These are phyloP conservation scores for Notocelia uddmanniana DNA, from an alignment of 2,888 invertebrate species.

Conservation along the genomic window DNA sequence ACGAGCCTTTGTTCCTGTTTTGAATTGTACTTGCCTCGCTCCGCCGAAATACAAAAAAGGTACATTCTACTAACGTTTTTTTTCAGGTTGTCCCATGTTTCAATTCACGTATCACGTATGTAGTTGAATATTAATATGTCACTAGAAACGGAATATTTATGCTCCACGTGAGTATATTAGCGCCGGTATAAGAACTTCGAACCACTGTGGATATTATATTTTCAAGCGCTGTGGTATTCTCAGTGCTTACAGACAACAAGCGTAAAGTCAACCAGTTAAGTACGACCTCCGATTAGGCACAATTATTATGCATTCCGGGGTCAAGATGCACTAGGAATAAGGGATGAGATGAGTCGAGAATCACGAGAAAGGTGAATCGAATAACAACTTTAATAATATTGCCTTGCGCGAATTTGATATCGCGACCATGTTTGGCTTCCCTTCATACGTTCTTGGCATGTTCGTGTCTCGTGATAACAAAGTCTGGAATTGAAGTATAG, in stretches of 20 bases:
- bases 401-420: constrained; percentile 30
- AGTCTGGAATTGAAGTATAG: not conserved
- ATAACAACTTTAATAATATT: constrained; percentile 31
- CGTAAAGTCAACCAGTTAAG: too few species aligned
- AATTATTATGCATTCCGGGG: too few species aligned
- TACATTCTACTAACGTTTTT: not conserved
- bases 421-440: constrained; percentile 29
- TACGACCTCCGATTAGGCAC: too few species aligned
- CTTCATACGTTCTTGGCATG: constrained; percentile 6
- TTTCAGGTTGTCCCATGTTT: not conserved
- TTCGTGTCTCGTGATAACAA: constrained; percentile 2
- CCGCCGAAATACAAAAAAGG: not conserved
- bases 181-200: constrained; percentile 5
- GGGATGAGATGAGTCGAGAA: not conserved
- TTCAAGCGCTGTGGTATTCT: constrained; percentile 8
- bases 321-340: not conserved
- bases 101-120: too few species aligned
- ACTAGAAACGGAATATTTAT: not conserved
- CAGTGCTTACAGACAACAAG: too few species aligned
- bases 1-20: constrained; percentile 70
- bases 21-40: constrained; percentile 65
- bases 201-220: constrained; percentile 28
- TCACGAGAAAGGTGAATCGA: not conserved
- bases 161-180: not conserved
- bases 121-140: constrained; percentile 8